Percentiles rank a stretch among this genome's conserved stretches.
Conservation (phyloP, 2,113 vertebrate genomes). For the Hassar affinis region DNA sequence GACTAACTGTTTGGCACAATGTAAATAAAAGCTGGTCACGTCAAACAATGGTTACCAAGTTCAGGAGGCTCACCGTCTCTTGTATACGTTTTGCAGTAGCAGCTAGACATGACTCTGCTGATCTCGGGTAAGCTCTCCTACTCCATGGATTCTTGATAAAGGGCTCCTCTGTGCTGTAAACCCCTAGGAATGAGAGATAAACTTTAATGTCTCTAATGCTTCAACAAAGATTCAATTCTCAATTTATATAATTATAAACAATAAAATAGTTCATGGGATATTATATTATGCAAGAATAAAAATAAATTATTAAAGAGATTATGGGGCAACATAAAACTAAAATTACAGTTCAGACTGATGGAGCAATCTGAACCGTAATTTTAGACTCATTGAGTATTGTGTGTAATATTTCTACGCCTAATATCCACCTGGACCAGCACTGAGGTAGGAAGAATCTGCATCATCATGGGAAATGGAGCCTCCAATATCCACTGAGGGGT, state of each 20-base stretch:
- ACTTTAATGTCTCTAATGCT: constrained; percentile 3
- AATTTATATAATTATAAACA: constrained; percentile 21
- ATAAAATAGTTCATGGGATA: background rate
- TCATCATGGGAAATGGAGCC: constrained; percentile 70
- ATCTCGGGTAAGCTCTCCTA: constrained; percentile 29
- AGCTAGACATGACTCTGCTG: background rate
- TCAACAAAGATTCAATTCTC: constrained; percentile 1
- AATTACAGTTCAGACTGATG: background rate
- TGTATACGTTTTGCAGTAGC: background rate
- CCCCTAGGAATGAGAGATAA: constrained; percentile 22
- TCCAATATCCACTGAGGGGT: constrained; percentile 83
- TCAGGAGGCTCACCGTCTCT: constrained; percentile 25
- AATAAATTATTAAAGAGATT: constrained; percentile 1
- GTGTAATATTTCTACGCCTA: background rate
- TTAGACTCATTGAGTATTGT: background rate
- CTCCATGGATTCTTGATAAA: constrained; percentile 27
- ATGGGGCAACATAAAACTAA: background rate
- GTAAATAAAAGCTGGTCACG: background rate
- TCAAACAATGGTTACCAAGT: background rate
- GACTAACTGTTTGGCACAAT: background rate
- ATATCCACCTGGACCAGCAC: constrained; percentile 58
- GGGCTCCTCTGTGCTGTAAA: constrained; percentile 12
- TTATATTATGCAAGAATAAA: background rate
- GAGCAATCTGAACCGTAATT: background rate
- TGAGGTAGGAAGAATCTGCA: constrained; percentile 71